Percentiles rank a stretch among this genome's conserved stretches.
These are phyloP conservation scores for Didymodactylos carnosus DNA, from an alignment of 2,888 invertebrate species.

Conservation along the genomic window DNA sequence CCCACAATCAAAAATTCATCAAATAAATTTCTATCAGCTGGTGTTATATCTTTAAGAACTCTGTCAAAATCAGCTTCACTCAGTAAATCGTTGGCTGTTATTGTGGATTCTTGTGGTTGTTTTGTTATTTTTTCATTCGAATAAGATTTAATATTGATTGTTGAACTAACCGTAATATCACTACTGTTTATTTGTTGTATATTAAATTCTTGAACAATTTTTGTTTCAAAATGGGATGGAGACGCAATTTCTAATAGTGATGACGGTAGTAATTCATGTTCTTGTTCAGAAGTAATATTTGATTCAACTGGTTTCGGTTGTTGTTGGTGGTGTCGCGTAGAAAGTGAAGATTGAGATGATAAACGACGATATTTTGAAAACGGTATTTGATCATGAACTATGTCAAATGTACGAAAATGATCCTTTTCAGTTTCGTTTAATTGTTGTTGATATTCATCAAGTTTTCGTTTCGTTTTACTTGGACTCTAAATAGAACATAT, in stretches of 20 bases:
- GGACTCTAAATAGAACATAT: no score
- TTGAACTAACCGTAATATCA: slow-evolving; percentile 1
- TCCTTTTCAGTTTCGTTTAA: no score
- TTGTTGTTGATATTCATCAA: no score
- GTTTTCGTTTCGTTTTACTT: not conserved
- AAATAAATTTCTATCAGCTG: not conserved
- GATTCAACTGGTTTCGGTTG: not conserved
- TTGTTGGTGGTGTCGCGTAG: not conserved
- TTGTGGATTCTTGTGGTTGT: not conserved
- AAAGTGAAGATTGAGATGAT: no score
- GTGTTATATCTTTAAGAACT: not conserved
- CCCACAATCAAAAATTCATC: not conserved
- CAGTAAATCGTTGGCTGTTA: not conserved
- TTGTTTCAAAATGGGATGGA: no score
- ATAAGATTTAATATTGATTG: not conserved
- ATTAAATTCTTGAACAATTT: not conserved
- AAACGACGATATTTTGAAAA: not conserved
- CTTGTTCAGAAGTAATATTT: no score
- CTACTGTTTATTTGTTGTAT: not conserved
- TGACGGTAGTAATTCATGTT: no score
- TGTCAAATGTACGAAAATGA: not conserved
- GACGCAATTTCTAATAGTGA: no score
- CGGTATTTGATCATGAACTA: not conserved
- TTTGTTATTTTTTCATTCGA: no score
- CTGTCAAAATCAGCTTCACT: not conserved